A percentile compares a stretch with the other conserved stretches of the same genome.
phyloP scores from a whole-genome alignment of 2,797 vertebrate species.

The Otolemur crassicaudatus region DNA sequence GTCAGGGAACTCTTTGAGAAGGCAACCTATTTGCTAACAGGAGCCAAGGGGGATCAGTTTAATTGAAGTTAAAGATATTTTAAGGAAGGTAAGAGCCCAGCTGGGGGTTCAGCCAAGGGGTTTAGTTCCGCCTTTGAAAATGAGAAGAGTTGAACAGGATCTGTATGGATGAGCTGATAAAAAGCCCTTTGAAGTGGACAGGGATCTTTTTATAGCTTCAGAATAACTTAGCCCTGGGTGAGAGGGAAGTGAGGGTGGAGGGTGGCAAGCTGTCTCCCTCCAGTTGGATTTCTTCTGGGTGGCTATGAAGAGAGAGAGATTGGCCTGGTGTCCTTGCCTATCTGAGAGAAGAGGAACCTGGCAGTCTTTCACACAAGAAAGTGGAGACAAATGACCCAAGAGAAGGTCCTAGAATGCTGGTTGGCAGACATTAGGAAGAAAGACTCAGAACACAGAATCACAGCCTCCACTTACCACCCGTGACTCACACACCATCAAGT shows the following conservation, averaged over 20 bases:
- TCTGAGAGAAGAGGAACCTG: constrained; percentile 64
- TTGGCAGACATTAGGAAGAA: neutral
- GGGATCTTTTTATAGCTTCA: constrained; percentile 79
- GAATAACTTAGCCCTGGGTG: constrained; percentile 67
- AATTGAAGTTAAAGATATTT: constrained; percentile 83
- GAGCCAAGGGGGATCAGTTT: constrained; percentile 83
- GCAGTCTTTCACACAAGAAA: constrained; percentile 53
- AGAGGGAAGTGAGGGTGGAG: constrained; percentile 59
- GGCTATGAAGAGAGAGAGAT: constrained; percentile 44
- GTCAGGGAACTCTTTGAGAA: constrained; percentile 72
- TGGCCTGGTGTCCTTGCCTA: constrained; percentile 61
- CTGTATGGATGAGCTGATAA: constrained; percentile 83
- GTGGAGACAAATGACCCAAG: neutral
- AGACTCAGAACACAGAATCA: neutral
- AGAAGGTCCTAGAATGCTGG: neutral
- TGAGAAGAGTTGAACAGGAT: constrained; percentile 76
- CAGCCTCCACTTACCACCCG: neutral
- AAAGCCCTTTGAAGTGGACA: constrained; percentile 84
- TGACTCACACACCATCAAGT: neutral
- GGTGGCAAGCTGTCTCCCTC: constrained; percentile 40
- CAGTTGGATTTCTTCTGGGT: constrained; percentile 75
- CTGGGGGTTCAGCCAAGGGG: constrained; percentile 81
- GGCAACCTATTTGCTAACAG: constrained; percentile 68
- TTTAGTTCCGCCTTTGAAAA: constrained; percentile 85
- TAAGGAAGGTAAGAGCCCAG: constrained; percentile 79